Evolutionary conservation across 37 sponge, comb jelly and placozoan genomes (phyloP), one percentile per base, ranked within the genome.

Genomic region (Agelas oroides): DNA sequence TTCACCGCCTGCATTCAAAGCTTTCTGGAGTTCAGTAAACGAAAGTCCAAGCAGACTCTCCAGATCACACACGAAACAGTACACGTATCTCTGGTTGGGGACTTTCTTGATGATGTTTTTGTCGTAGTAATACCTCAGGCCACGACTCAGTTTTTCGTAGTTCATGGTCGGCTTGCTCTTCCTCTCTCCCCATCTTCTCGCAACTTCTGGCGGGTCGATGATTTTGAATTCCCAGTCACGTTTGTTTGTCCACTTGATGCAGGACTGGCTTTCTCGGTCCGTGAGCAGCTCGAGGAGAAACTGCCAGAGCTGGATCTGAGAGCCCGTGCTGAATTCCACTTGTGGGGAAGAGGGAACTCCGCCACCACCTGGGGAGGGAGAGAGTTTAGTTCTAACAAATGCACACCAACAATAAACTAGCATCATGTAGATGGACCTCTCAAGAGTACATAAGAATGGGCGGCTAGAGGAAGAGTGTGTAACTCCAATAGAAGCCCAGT

Each of bases 21-120:
- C 86, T 73, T 85, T 89, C 38, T 90, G 91, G 38, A 93, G 65
- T 87, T 93, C 94, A 24, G 64, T 75, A 36, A 89, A 88, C 5
- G 92, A 70, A 74, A 86, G 78, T 15, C 95, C 92, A 0, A 94
- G 81, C 80, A 92, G 86, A 5, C 78, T 81, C 80, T 94, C 92
- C 40, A 94, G 80, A 56, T 96, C 91, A 53, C 97, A 93, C 33
- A 91, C 91, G 70, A 94, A 97, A 57, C 79, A 71, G 66, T 97
- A 97, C 36, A 97, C 95, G 58, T 93, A 94, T 8, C 97, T 54
- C 74, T 97, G 92, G 21, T 95, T 95, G 0, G 92, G 93, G 24
- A 97, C 95, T 59, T 97, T 94, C 56, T 92, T 87, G 79, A 97
- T 97, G 78, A 97, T 97, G 81, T 89, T 92, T 78, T 94, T 94